Evolutionary conservation across 2,113 vertebrate species (phyloP).

Genomic region (Phaetusa simplex): DNA sequence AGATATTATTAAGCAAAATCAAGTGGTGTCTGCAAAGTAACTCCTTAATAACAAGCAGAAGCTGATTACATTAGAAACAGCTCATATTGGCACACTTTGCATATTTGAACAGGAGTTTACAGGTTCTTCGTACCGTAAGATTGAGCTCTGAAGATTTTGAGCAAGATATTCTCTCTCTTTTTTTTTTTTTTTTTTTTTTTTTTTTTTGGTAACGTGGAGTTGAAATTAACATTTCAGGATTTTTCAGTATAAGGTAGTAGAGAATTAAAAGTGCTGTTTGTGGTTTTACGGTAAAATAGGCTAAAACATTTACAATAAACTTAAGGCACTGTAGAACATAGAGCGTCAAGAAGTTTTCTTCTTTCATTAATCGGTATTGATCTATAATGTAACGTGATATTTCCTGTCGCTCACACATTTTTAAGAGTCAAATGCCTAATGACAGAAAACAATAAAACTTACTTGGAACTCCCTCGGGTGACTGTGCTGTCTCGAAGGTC

Average conservation of each 20-base stretch:
- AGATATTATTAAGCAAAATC: not conserved
- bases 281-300: not conserved
- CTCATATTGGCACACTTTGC: not conserved
- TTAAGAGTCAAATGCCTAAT: not conserved
- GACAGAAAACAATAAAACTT: not conserved
- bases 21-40: not conserved
- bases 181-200: not conserved
- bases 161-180: not conserved
- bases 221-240: not conserved
- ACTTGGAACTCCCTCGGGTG: not conserved
- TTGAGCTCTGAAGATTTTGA: not conserved
- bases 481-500: not conserved
- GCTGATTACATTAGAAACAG: not conserved
- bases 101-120: not conserved
- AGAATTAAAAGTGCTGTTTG: not conserved
- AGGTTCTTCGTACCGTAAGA: not conserved
- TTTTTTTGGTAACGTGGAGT: fast-evolving
- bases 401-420: not conserved
- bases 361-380: fast-evolving
- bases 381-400: not conserved
- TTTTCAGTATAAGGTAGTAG: not conserved
- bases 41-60: not conserved
- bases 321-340: not conserved
- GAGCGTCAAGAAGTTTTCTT: not conserved
- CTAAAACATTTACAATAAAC: fast-evolving